These are phyloP conservation scores for Oscheius sp. DNA, from an alignment of 2,888 invertebrate species.

Conservation along the genomic window DNA sequence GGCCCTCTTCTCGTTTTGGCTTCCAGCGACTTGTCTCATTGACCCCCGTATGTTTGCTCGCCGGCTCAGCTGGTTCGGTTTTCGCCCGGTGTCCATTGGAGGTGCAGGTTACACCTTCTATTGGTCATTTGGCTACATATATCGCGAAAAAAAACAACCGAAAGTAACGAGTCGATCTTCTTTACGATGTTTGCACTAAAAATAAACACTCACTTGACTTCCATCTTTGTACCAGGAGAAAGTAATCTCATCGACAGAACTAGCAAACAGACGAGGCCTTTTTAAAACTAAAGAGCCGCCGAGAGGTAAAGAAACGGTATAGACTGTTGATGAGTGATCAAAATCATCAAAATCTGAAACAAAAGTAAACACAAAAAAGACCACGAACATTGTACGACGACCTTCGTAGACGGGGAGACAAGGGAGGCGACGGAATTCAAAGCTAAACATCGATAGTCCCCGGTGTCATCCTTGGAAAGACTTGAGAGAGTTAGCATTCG, in stretches of 20 bases:
- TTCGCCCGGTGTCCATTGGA: slow-evolving; percentile 25
- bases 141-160: background rate
- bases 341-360: slow-evolving; percentile 33
- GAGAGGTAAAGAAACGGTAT: background rate
- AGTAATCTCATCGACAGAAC: background rate
- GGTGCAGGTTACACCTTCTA: slow-evolving; percentile 23
- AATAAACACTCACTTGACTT: slow-evolving; percentile 4
- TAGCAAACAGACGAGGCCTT: slow-evolving; percentile 17
- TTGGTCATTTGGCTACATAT: background rate
- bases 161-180: background rate
- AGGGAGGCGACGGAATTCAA: slow-evolving; percentile 18
- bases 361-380: background rate
- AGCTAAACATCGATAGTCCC: slow-evolving; percentile 79
- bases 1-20: slow-evolving; percentile 12
- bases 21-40: slow-evolving; percentile 29
- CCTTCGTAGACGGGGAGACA: slow-evolving; percentile 8
- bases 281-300: slow-evolving; percentile 15
- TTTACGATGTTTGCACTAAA: no score
- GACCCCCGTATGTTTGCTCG: slow-evolving; percentile 30
- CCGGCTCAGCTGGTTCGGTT: slow-evolving; percentile 33
- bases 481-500: slow-evolving; percentile 34
- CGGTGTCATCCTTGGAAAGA: slow-evolving; percentile 71
- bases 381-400: slow-evolving; percentile 3
- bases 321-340: slow-evolving; percentile 19
- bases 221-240: slow-evolving; percentile 31